Base-by-base conservation (phyloP, 2,888 invertebrate species). In the Lysandra coridon region DNA sequence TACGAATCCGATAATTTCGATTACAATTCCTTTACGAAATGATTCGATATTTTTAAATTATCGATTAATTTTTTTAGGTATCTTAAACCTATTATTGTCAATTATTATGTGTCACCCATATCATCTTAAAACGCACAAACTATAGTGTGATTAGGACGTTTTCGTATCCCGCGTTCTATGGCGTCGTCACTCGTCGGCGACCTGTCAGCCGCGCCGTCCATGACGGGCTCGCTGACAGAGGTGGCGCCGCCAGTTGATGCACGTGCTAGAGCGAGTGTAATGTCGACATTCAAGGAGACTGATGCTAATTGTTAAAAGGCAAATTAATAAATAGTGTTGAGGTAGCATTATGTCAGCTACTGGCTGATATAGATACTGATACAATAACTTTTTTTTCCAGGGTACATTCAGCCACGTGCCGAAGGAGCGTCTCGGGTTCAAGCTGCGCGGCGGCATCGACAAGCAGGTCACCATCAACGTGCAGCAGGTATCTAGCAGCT, bases 261-360 rank as follows among this genome's bases (percentile, higher is more conserved):
- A 98, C 87, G 97, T 98, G 79, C 97, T 99, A 1, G 33, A 33
- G 33, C 85, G 98, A 98, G 88, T 98, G 99, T 78, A 97, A 97
- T 79, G 95, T 99, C 83, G 99, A 99, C 90, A 98, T 99, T 99
- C 82, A 98, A 98, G 87, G 99, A 99, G 92, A 98, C 98, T 76
- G 98, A 99, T 86, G 97, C 97, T 78, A 98, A 98, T 37, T 4
- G 4, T 37, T 3, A 40, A 40, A 40, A 4, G 4, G 6, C 40
- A 40, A 5, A 40, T 5, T 40, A 5, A 40, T 40, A 40, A 40
- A 40, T 40, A 5, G 40, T 6, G 5, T 40, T 3, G 4, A 37
- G 1, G 40, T 40, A 40, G 5, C 40, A 40, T 37, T 33, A 33
- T 2, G 1, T 37, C 4, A 2, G 37, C 37, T 37, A 37, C 37